Base-by-base conservation (phyloP, 2,113 vertebrate species). In the Phalacrocorax pelagicus region DNA sequence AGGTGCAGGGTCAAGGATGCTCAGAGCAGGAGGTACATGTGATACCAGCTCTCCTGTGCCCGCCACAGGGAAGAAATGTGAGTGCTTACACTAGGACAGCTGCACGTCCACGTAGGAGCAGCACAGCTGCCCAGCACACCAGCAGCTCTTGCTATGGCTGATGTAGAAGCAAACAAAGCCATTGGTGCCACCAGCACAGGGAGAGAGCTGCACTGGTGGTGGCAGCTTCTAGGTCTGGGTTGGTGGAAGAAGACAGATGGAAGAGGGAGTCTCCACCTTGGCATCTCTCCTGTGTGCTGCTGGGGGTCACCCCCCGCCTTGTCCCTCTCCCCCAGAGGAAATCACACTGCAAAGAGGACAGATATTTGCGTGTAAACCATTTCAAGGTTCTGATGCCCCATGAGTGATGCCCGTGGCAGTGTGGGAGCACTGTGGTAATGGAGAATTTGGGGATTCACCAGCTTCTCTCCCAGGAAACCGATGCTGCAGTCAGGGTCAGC, bases 81-180 rank as follows among this genome's bases (percentile, higher is more conserved):
- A 82, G 44, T 16, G 29, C 62, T 46, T 61, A 62, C 57, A 47
- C 24, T 26, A 24, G 67, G 65, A 63, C 16, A 66, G 61, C 79
- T 11, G 7, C 34, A 52, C 0, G 3, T 19, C 55, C 61, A n/a
- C 19, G 34, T 44, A 0, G 0, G 27, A 81, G 70, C 3, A 1
- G 55, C 42, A 36, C 3, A 1, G 40, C 22, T 5, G 73, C 38
- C 29, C 14, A 19, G 38, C 0, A 2, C 6, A 4, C 15, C 5
- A 2, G 42, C 46, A 21, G 69, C 55, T 71, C 83, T 57, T 44
- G 62, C 80, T 80, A 12, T 10, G 22, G 36, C 24, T 5, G 2
- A 32, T 20, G 32, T 14, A 51, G 32, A 30, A 69, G 54, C 4
- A 2, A 83, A 78, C 59, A 57, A 93, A 77, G 75, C 71, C 40